Conservation (phyloP, 2,888 invertebrate genomes). For the Sphecodes monilicornis region DNA sequence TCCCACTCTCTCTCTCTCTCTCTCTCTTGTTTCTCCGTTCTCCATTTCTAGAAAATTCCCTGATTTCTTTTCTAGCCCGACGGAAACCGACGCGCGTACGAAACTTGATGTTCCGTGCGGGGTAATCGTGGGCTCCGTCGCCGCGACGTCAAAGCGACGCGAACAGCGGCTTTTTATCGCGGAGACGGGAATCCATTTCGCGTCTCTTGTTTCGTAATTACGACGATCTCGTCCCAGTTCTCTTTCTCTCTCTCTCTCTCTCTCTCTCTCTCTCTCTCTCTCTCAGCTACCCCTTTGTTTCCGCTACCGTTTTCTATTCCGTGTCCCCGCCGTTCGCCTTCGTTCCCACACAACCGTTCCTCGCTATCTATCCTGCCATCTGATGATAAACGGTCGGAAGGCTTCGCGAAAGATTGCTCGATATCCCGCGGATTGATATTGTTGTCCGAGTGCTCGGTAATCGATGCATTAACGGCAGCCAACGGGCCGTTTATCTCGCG, state of each 20-base stretch:
- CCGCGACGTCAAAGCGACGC: conserved; percentile 51
- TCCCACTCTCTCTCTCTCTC: background rate
- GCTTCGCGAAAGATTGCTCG: background rate
- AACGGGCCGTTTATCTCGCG: background rate
- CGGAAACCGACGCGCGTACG: conserved; percentile 16
- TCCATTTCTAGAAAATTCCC: conserved; percentile 40
- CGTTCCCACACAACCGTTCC: background rate
- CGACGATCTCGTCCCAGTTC: conserved; percentile 8
- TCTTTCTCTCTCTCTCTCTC: background rate
- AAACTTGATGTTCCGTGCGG: conserved; percentile 52
- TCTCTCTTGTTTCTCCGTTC: background rate
- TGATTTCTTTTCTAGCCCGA: conserved; percentile 48
- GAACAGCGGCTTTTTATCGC: conserved; percentile 54
- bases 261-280: background rate
- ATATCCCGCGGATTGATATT: conserved; percentile 25
- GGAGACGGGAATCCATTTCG: conserved; percentile 38
- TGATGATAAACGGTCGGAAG: conserved; percentile 24
- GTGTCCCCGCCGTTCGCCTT: background rate
- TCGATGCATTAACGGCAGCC: conserved; percentile 26
- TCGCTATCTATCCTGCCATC: background rate
- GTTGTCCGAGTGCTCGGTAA: background rate
- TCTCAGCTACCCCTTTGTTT: background rate
- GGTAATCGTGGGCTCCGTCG: conserved; percentile 49
- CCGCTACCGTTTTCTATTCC: background rate
- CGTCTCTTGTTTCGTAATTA: conserved; percentile 41